A percentile compares a stretch with the other conserved stretches of the same genome.
phyloP scores from a whole-genome alignment of 2,888 invertebrate species.

The Philopedon plagiatum region DNA sequence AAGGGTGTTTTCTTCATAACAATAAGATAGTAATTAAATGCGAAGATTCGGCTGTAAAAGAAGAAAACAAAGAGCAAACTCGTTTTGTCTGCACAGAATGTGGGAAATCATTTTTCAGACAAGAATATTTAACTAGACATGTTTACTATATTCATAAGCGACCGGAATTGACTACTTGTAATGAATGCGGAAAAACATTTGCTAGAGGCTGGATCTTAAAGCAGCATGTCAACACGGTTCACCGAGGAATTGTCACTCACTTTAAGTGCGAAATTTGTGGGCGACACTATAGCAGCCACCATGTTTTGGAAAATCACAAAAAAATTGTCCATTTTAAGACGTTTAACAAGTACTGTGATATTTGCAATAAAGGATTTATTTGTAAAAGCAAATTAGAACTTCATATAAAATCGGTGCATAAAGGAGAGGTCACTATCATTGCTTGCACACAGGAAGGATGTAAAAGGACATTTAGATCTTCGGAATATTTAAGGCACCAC shows the following conservation, averaged over 20 bases:
- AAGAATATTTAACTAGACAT: not conserved
- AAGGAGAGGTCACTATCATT: not conserved
- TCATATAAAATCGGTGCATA: constrained; percentile 37
- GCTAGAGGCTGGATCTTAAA: not conserved
- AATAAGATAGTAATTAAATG: not conserved
- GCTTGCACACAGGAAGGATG: constrained; percentile 26
- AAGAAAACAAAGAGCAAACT: not conserved
- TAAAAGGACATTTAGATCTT: constrained; percentile 3
- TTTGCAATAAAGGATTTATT: constrained; percentile 50
- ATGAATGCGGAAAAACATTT: not conserved
- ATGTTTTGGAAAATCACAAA: not conserved
- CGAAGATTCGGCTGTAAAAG: not conserved
- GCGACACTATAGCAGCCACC: not conserved
- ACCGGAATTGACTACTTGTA: not conserved
- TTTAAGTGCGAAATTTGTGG: constrained; percentile 26
- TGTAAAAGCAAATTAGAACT: constrained; percentile 28
- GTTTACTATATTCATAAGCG: not conserved
- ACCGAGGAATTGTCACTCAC: not conserved
- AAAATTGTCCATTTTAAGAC: constrained; percentile 10
- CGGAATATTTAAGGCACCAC: constrained; percentile 8
- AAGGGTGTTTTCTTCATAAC: not conserved
- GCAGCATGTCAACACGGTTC: not conserved
- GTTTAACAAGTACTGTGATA: constrained; percentile 39
- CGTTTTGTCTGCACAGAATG: not conserved
- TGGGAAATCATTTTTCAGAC: not conserved